These are phyloP conservation scores for Panagrolaimus sp. DNA, from an alignment of 1,140 invertebrate genomes.

Conservation along the genomic window DNA sequence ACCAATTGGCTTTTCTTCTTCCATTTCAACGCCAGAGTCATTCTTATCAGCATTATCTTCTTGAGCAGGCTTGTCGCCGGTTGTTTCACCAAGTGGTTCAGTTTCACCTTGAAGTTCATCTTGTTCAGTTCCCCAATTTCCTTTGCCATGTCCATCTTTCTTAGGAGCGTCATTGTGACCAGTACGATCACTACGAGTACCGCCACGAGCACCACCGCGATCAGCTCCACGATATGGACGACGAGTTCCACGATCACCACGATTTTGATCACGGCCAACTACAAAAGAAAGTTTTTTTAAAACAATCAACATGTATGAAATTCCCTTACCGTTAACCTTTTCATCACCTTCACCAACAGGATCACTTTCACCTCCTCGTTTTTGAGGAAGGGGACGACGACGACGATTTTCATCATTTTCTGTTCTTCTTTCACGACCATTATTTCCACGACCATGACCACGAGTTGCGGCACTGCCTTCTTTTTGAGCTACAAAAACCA, in stretches of 20 bases:
- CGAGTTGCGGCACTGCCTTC: no score
- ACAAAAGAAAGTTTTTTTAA: background rate
- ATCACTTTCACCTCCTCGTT: background rate
- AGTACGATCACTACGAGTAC: no score
- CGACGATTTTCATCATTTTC: constrained; percentile 14
- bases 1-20: constrained; percentile 26
- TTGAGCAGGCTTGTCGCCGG: constrained; percentile 17
- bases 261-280: background rate
- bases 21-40: background rate
- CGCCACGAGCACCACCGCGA: constrained; percentile 25
- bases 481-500: no score
- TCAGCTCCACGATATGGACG: background rate
- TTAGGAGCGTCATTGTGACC: no score
- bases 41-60: no score
- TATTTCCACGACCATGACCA: no score
- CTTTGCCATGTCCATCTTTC: constrained; percentile 28
- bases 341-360: background rate
- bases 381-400: constrained; percentile 6
- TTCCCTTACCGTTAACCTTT: background rate
- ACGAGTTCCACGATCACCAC: background rate
- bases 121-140: constrained; percentile 32
- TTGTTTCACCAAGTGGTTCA: constrained; percentile 20
- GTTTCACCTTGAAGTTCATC: constrained; percentile 36
- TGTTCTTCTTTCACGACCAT: no score
- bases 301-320: background rate